Evolutionary conservation across 2,113 vertebrate genomes (phyloP).

Genomic region (Chloroceryle aenea): DNA sequence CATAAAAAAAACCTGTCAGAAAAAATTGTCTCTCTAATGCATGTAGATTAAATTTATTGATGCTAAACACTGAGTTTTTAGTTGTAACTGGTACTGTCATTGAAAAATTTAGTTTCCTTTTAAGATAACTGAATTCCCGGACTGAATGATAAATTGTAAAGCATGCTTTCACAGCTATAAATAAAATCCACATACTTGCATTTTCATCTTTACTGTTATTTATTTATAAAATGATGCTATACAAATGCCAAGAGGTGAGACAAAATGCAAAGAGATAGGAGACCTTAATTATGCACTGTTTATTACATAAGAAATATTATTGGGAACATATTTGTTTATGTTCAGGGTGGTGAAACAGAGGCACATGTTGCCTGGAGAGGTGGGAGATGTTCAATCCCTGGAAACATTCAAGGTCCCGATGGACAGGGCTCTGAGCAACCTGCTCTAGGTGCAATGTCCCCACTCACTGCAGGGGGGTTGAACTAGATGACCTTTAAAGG

Average conservation of each 20-base stretch:
- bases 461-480: neutral
- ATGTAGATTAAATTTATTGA: slow-evolving; percentile 5
- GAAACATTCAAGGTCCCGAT: neutral
- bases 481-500: neutral
- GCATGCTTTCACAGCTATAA: neutral
- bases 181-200: neutral
- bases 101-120: slow-evolving; percentile 33
- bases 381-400: neutral
- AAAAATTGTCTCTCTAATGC: slow-evolving; percentile 4
- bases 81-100: neutral
- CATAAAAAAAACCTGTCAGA: neutral
- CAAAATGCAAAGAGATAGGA: neutral
- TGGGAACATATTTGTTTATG: neutral
- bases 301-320: neutral
- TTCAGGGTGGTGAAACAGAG: neutral
- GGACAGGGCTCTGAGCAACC: neutral
- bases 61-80: neutral
- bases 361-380: neutral
- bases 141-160: neutral
- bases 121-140: slow-evolving; percentile 20
- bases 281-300: neutral
- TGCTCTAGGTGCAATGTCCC: neutral
- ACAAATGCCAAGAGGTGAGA: neutral
- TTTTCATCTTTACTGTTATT: neutral
- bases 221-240: neutral